Evolutionary conservation across 2,113 vertebrate genomes (phyloP).

Genomic region (Semnornis frantzii): DNA sequence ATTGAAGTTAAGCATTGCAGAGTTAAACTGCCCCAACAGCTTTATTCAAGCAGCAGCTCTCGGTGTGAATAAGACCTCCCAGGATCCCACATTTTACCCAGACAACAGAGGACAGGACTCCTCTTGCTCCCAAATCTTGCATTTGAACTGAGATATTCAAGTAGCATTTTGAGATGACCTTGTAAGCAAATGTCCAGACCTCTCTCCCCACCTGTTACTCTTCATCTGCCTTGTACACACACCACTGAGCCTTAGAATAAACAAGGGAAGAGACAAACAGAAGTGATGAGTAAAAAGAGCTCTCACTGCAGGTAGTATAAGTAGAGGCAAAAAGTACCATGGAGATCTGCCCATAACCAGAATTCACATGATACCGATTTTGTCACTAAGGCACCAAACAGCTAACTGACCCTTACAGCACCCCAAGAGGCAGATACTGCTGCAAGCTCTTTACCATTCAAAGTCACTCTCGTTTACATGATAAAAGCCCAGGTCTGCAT

Average conservation of each 20-base stretch:
- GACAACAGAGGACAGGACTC: background rate
- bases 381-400: background rate
- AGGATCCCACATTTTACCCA: background rate
- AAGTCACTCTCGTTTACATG: background rate
- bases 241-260: background rate
- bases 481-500: background rate
- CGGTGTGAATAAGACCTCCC: background rate
- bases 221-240: background rate
- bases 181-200: background rate
- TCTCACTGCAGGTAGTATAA: background rate
- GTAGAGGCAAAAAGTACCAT: background rate
- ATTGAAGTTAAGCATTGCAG: constrained; percentile 45
- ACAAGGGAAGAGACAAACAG: background rate
- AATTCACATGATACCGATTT: background rate
- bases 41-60: constrained; percentile 16
- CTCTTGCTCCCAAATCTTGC: background rate
- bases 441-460: background rate
- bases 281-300: background rate
- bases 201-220: background rate
- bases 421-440: background rate
- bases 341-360: background rate
- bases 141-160: background rate
- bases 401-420: background rate
- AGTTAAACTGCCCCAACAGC: constrained; percentile 51
- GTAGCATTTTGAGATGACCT: background rate